Conservation (phyloP, 2,113 vertebrate genomes). For the Melanerpes aurifrons region DNA sequence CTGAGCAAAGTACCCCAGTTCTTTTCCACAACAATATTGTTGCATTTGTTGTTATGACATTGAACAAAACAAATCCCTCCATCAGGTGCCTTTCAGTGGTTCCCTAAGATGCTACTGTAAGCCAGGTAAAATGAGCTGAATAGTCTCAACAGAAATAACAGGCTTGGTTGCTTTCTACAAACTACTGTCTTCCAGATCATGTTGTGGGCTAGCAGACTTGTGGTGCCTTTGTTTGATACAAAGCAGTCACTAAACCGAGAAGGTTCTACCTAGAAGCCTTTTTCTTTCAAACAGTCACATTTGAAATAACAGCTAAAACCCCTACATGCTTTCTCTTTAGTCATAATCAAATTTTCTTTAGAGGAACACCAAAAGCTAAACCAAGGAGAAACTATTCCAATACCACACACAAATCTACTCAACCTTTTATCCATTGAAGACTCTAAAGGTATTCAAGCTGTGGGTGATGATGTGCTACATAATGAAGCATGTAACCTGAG, state of each 20-base stretch:
- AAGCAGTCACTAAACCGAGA: background rate
- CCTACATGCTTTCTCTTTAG: background rate
- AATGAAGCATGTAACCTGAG: background rate
- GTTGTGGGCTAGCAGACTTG: background rate
- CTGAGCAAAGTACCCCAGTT: background rate
- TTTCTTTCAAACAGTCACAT: background rate
- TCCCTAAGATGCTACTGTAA: background rate
- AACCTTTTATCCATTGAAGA: background rate
- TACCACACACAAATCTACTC: background rate
- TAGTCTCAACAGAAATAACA: background rate
- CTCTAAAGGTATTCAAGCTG: background rate
- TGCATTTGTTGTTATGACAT: background rate
- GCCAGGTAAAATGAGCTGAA: background rate
- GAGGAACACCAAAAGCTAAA: background rate
- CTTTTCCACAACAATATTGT: background rate
- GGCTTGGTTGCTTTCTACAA: background rate
- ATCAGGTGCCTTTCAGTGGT: accelerated
- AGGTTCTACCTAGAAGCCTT: background rate
- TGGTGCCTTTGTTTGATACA: background rate
- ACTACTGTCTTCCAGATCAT: background rate
- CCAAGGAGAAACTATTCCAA: background rate
- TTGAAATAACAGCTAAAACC: background rate
- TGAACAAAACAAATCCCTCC: background rate
- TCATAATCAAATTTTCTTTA: background rate
- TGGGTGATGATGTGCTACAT: background rate